Evolutionary conservation across 2,113 vertebrate species (phyloP), one percentile per base, ranked within the genome.

Genomic region (Takifugu bimaculatus): DNA sequence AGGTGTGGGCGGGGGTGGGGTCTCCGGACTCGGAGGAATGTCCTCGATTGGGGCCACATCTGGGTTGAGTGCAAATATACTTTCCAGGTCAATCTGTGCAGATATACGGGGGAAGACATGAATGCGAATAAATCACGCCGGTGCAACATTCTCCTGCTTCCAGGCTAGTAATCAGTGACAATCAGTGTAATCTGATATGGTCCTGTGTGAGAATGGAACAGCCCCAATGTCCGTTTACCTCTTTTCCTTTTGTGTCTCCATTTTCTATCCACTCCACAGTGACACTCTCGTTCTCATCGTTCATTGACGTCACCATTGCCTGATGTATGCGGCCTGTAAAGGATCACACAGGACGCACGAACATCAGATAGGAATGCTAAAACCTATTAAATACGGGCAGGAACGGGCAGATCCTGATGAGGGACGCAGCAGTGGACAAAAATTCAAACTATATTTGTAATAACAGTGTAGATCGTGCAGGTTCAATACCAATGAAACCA

Each of bases 261-360:
- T 96, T 98, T 93, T 98, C 96, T 83, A 97, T 96, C 96, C 96
- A 98, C 72, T 98, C 96, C 82, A 98, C 96, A 9, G 95, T 98
- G 75, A 96, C 94, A 6, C 96, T 98, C 90, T 98, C 95, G 49
- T 95, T 96, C 79, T 97, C 94, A 81, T 96, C 94, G 79, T 98
- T 97, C 78, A 96, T 81, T 10, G 95, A 98, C 26, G 96, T 98
- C 77, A 98, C 96, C 96, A 98, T 98, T 58, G 96, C 96, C 89
- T 98, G 93, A 75, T 98, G 96, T 90, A 98, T 96, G 83, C 95
- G 94, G 47, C 96, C 96, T 92, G 82, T 62, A 27, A 70, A 39
- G 35, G 35, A 39, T 39, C 35, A 39, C 7, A 49, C 13, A 45
- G 13, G 44, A 45, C 4, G 13, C 12, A 45, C 14, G 14, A 1